phyloP scores from a whole-genome alignment of 1,140 invertebrate genomes.

The Brachionus manjavacas region DNA sequence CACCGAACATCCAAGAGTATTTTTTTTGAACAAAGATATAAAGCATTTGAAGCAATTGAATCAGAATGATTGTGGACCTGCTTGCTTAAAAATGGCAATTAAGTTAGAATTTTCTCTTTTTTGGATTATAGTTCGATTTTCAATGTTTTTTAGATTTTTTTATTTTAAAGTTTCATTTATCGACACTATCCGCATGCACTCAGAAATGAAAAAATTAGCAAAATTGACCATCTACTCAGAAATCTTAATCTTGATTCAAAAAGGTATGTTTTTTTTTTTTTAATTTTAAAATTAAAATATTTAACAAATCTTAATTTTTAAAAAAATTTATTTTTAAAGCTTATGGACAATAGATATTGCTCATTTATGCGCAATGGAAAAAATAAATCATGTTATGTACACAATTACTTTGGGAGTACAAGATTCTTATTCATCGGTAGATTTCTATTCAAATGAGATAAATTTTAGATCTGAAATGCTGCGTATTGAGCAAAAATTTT shows the following conservation, averaged over 20 bases:
- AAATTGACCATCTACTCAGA: not conserved
- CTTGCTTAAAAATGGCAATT: constrained; percentile 40
- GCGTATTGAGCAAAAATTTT: constrained; percentile 2
- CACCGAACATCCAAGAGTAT: not conserved
- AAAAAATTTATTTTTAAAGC: not conserved
- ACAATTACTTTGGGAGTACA: constrained; percentile 12
- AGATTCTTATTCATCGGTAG: not conserved
- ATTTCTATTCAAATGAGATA: constrained; percentile 18
- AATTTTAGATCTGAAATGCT: constrained; percentile 6
- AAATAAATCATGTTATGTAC: constrained; percentile 16
- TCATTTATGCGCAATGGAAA: constrained; percentile 9
- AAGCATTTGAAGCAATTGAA: constrained; percentile 18
- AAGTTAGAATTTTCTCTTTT: not conserved
- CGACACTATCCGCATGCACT: not conserved
- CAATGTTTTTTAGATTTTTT: not conserved
- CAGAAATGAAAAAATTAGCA: not conserved
- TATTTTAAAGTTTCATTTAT: not conserved
- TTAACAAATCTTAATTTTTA: not conserved
- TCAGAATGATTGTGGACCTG: constrained; percentile 21
- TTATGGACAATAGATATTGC: constrained; percentile 42
- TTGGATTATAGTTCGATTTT: not conserved
- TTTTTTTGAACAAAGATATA: not conserved
- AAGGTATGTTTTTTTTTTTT: not conserved
- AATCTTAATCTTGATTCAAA: not conserved
- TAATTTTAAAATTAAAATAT: too few species aligned